These are phyloP conservation scores for Cartodere bifasciata DNA, from an alignment of 2,888 invertebrate genomes.

Conservation along the genomic window DNA sequence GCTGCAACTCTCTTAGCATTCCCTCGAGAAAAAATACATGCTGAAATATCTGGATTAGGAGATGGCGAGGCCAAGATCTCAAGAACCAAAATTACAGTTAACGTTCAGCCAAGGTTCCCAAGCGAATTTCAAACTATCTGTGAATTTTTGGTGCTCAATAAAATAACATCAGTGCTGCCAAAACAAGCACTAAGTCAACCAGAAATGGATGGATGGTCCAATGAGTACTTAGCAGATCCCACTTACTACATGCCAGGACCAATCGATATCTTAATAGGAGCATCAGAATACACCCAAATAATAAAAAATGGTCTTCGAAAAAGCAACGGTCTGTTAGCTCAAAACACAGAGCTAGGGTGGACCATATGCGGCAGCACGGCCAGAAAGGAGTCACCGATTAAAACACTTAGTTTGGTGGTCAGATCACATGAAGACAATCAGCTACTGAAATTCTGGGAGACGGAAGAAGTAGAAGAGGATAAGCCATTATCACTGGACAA, in stretches of 20 bases:
- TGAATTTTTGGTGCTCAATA: background rate
- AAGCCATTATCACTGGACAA: constrained; percentile 7
- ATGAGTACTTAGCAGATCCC: constrained; percentile 9
- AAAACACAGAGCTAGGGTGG: background rate
- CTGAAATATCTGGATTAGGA: background rate
- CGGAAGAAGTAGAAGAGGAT: constrained; percentile 7
- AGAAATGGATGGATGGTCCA: constrained; percentile 3
- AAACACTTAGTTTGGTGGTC: constrained; percentile 5
- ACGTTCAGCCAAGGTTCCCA: constrained; percentile 4
- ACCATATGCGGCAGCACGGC: background rate
- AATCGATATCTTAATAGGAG: constrained; percentile 11
- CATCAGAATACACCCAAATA: constrained; percentile 6
- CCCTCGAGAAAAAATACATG: constrained; percentile 3
- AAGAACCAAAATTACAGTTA: background rate
- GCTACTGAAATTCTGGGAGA: constrained; percentile 10
- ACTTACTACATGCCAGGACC: constrained; percentile 8
- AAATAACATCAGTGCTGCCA: background rate
- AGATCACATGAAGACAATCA: constrained; percentile 3
- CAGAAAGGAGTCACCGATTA: constrained; percentile 1
- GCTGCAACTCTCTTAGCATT: constrained; percentile 9
- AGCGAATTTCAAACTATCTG: background rate
- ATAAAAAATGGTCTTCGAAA: too few relatives aligned
- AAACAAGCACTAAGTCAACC: background rate
- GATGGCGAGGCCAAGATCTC: background rate
- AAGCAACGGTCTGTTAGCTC: too few relatives aligned